Evolutionary conservation across 2,797 vertebrate genomes (phyloP).

Genomic region (Caiman crocodilus): DNA sequence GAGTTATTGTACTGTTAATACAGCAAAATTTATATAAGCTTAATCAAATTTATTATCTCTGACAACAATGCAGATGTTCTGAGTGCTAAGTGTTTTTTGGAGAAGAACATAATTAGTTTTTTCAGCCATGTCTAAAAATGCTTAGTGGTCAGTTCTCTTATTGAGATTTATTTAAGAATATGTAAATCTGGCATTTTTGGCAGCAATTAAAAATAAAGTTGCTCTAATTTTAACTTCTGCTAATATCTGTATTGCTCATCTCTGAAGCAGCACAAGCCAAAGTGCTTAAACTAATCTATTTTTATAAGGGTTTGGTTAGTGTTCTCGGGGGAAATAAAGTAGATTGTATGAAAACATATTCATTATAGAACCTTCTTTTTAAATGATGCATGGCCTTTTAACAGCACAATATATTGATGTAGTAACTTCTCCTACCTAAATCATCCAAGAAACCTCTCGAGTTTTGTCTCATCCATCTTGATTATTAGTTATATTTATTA

Average conservation of each 20-base stretch:
- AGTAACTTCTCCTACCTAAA: conserved; percentile 56
- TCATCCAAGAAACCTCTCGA: conserved; percentile 45
- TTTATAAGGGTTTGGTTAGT: conserved; percentile 73
- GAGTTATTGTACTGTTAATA: conserved; percentile 76
- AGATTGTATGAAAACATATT: conserved; percentile 72
- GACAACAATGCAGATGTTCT: conserved; percentile 79
- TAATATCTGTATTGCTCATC: conserved; percentile 63
- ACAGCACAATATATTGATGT: conserved; percentile 64
- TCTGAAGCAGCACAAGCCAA: conserved; percentile 67
- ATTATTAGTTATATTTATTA: conserved; percentile 48
- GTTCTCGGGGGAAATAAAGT: conserved; percentile 73
- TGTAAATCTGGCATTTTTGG: conserved; percentile 81
- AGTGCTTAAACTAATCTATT: conserved; percentile 75
- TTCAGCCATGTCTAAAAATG: conserved; percentile 75
- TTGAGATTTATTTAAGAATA: conserved; percentile 78
- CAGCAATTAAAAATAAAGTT: conserved; percentile 79
- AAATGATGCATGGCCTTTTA: conserved; percentile 68
- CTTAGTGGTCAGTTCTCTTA: conserved; percentile 81
- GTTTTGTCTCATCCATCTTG: conserved; percentile 63
- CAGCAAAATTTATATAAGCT: conserved; percentile 78
- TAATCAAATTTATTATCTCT: conserved; percentile 83
- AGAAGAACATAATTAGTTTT: conserved; percentile 78
- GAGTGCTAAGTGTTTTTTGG: conserved; percentile 77
- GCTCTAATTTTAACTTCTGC: conserved; percentile 73
- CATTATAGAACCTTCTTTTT: conserved; percentile 66